Evolutionary conservation across 2,113 vertebrate species (phyloP).

Genomic region (Proterorhinus semilunaris): DNA sequence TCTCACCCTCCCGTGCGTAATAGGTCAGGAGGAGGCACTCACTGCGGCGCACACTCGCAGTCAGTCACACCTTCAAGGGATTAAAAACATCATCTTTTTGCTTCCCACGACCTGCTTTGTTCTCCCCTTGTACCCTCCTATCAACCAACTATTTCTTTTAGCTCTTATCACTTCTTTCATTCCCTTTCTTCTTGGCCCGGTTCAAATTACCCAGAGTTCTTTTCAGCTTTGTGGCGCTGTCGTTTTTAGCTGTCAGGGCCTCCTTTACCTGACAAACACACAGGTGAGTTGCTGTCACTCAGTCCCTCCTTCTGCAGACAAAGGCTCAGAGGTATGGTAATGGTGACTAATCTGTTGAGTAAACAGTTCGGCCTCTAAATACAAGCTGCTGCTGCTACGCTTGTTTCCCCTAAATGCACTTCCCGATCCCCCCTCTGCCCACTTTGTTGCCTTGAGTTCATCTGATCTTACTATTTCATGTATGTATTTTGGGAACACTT

Average conservation of each 20-base stretch:
- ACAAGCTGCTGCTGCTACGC: conserved; percentile 43
- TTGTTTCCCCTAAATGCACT: conserved; percentile 52
- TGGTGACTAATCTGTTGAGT: conserved; percentile 72
- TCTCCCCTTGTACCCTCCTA: conserved; percentile 14
- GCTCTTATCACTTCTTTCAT: conserved; percentile 17
- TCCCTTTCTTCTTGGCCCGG: conserved; percentile 18
- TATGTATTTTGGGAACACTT: neutral
- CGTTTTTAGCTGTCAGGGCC: conserved; percentile 40
- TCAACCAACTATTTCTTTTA: conserved; percentile 2
- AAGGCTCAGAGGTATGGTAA: conserved; percentile 59
- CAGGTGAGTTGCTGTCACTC: conserved; percentile 54
- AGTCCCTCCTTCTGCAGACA: conserved; percentile 61
- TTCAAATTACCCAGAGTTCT: conserved; percentile 47
- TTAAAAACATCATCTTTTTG: conserved; percentile 32
- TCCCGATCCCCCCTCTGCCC: conserved; percentile 29
- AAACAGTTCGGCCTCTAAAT: conserved; percentile 67
- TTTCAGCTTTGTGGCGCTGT: conserved; percentile 31
- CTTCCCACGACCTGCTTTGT: conserved; percentile 25
- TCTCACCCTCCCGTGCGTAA: conserved; percentile 52
- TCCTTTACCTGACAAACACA: conserved; percentile 56
- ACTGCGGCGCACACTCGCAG: conserved; percentile 41
- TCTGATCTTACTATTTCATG: neutral
- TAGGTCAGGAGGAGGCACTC: conserved; percentile 42
- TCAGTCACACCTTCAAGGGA: conserved; percentile 47
- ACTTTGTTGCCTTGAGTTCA: neutral